phyloP scores from a whole-genome alignment of 2,113 vertebrate species.

The Sphaerodactylus townsendi region DNA sequence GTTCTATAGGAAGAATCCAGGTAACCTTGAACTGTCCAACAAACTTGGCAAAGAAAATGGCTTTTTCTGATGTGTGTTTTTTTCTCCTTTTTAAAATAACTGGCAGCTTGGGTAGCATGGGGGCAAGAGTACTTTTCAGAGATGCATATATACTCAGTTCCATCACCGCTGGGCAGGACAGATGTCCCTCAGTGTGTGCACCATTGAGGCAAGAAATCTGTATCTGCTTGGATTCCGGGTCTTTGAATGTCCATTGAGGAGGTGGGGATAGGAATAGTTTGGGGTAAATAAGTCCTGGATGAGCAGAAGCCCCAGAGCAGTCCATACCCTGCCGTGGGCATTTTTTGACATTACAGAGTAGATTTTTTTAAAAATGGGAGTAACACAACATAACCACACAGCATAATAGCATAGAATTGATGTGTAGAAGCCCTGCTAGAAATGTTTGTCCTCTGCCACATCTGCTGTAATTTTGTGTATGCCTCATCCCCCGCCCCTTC shows the following conservation, averaged over 20 bases:
- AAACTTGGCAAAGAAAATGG: neutral
- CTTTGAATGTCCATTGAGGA: conserved; percentile 55
- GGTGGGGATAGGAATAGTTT: neutral
- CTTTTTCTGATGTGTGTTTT: neutral
- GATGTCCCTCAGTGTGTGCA: conserved; percentile 62
- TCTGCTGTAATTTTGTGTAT: neutral
- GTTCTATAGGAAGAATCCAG: neutral
- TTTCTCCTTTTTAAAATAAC: neutral
- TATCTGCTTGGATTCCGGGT: conserved; percentile 56
- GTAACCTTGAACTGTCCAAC: fast-evolving
- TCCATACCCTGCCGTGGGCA: neutral
- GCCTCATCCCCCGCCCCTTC: conserved; percentile 38
- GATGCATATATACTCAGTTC: conserved; percentile 36
- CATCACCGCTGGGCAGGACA: conserved; percentile 53
- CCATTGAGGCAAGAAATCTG: conserved; percentile 54
- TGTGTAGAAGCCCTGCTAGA: neutral
- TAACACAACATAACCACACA: neutral
- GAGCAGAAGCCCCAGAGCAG: conserved; percentile 3
- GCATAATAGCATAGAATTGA: fast-evolving
- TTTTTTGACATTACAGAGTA: neutral
- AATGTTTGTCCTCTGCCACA: conserved; percentile 41
- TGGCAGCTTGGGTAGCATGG: conserved; percentile 15
- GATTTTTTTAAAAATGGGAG: neutral
- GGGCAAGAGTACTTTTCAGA: conserved; percentile 50
- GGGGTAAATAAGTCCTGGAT: neutral